These are phyloP conservation scores for Drosophila diplacantha DNA, from an alignment of 2,888 invertebrate genomes.

Conservation along the genomic window DNA sequence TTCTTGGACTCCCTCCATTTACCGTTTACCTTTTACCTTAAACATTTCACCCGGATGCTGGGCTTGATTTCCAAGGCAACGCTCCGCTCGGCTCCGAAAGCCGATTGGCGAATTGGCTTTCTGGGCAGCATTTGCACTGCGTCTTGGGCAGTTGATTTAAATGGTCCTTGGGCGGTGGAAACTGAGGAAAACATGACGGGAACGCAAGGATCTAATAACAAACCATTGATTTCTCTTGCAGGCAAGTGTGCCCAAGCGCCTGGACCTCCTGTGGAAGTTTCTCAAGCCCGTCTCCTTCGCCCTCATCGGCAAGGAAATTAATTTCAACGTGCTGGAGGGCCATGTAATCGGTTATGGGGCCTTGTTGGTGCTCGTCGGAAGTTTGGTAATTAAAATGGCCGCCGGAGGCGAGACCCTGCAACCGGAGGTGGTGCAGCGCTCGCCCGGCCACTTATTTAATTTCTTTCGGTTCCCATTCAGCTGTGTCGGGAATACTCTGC, in stretches of 20 bases:
- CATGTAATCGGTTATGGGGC: slow-evolving; percentile 79
- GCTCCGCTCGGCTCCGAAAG: slow-evolving; percentile 16
- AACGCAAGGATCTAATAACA: slow-evolving; percentile 17
- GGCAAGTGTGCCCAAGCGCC: slow-evolving; percentile 80
- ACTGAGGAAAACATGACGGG: not conserved
- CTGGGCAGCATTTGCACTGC: not conserved
- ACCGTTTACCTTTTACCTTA: slow-evolving; percentile 6
- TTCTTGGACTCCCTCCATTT: slow-evolving; percentile 12
- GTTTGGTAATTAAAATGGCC: slow-evolving; percentile 79
- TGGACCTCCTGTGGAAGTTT: slow-evolving; percentile 84
- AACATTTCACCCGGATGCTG: slow-evolving; percentile 13
- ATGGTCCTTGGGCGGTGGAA: not conserved
- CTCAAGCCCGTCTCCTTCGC: slow-evolving; percentile 87
- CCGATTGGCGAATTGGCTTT: slow-evolving; percentile 26
- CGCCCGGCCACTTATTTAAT: slow-evolving; percentile 42
- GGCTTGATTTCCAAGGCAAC: slow-evolving; percentile 13
- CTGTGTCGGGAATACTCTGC: slow-evolving; percentile 25
- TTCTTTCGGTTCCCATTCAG: slow-evolving; percentile 37
- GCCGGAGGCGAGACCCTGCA: slow-evolving; percentile 50
- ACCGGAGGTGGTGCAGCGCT: slow-evolving; percentile 28
- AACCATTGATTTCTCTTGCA: slow-evolving; percentile 58
- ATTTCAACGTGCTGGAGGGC: slow-evolving; percentile 79
- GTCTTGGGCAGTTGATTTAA: slow-evolving; percentile 19
- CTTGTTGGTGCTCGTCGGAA: slow-evolving; percentile 76
- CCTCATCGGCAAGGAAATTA: slow-evolving; percentile 87